These are phyloP conservation scores for Linepithema humile DNA, from an alignment of 1,140 invertebrate species.

Conservation along the genomic window DNA sequence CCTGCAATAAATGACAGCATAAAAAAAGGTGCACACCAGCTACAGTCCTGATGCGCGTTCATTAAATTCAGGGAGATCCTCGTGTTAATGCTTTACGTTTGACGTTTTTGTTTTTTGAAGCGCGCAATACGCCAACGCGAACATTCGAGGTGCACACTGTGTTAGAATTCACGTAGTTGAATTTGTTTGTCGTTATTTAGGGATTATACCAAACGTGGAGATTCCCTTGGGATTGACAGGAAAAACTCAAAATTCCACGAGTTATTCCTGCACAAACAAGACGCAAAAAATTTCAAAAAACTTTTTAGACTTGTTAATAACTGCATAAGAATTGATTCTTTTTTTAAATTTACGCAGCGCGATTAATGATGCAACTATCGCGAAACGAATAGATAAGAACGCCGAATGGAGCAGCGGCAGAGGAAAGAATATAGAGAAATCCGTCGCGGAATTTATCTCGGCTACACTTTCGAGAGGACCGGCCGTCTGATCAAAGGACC, in stretches of 20 bases:
- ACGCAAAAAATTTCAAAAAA: not conserved
- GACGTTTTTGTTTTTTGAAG: not conserved
- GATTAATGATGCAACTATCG: not conserved
- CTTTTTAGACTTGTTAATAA: not conserved
- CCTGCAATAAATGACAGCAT: conserved; percentile 21
- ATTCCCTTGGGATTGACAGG: not conserved
- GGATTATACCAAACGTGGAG: not conserved
- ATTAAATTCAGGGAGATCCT: conserved; percentile 19
- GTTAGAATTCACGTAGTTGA: not conserved
- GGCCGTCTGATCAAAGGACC: conserved; percentile 59
- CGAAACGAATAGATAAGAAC: conserved; percentile 34
- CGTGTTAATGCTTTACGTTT: not conserved
- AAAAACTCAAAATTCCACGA: not conserved
- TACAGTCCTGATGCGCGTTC: not conserved
- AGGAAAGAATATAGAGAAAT: not conserved
- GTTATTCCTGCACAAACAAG: not conserved
- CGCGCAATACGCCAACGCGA: not conserved
- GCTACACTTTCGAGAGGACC: conserved; percentile 20
- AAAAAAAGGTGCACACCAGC: conserved; percentile 7
- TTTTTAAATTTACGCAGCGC: not conserved
- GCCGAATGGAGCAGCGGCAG: not conserved
- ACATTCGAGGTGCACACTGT: not conserved
- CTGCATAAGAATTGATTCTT: not conserved
- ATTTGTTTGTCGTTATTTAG: conserved; percentile 1
- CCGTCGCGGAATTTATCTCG: conserved; percentile 46